Evolutionary conservation across 2,113 vertebrate genomes (phyloP), one percentile per base, ranked within the genome.

Genomic region (Lasiurus cinereus): DNA sequence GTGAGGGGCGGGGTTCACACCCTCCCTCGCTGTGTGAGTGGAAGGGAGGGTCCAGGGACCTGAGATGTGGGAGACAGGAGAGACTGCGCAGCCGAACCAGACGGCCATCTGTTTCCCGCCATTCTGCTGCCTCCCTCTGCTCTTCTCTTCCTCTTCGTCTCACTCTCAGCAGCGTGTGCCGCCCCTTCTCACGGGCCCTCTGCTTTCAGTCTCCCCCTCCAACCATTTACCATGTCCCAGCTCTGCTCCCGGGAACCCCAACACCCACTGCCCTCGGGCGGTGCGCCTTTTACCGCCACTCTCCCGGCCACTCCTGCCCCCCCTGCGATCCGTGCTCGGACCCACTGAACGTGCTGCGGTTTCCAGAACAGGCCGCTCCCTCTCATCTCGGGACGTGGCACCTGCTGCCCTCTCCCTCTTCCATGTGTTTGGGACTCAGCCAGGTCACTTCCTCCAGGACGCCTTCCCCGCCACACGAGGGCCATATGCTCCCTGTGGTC

Each of bases 161-260:
- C 5, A 0, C 31, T 29, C n/a, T 21, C 77, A 5, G 16, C 16
- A 3, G 11, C 0, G 1, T 6, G 14, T 29, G 86, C 31, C 27
- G 48, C 62, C 73, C 62, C 73, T 39, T 6, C 73, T 67, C 12
- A 7, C 1, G 22, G 33, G 46, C 43, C 31, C 64, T 39, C 18
- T 12, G 69, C 43, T n/a, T 50, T 50, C 11, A 13, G 4, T 8
- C 56, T 64, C 27, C 10, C 13, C 31, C 10, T 64, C n/a, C 43
- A 8, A 4, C 7, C 72, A 2, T 36, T 22, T 21, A 15, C 21
- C 82, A 15, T 11, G 6, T 29, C 62, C 33, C 62, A 19, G 62
- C 77, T 39, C 24, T 13, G 66, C 50, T 72, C 33, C 31, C 11
- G 39, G 77, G 46, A 43, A 73, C 31, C 27, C 43, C 27, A 50